Percentiles rank a stretch among this genome's conserved stretches.
phyloP scores from a whole-genome alignment of 2,888 invertebrate species.

The Caenorhabditis virilis region DNA sequence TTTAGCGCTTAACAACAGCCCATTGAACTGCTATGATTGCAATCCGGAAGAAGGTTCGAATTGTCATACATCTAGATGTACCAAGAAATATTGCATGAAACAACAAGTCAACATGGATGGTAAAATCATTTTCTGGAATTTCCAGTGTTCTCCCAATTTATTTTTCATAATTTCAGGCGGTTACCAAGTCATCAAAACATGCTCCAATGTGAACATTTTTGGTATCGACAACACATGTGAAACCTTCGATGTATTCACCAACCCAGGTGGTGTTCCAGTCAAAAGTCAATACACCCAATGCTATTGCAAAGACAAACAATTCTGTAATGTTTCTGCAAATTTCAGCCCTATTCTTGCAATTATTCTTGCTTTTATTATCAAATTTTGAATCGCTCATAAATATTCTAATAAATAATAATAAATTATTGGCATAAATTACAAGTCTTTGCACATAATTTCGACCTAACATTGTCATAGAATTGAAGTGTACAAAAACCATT shows the following conservation, averaged over 20 bases:
- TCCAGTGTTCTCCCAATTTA: no score
- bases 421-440: conserved; percentile 33
- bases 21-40: conserved; percentile 49
- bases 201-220: conserved; percentile 46
- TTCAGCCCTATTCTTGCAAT: not conserved
- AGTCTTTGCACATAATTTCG: conserved; percentile 37
- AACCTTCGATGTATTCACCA: conserved; percentile 35
- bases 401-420: not conserved
- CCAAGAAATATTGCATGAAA: conserved; percentile 52
- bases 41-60: conserved; percentile 36
- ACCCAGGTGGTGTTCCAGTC: conserved; percentile 42
- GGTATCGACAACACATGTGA: conserved; percentile 45
- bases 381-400: not conserved
- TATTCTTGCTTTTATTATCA: not conserved
- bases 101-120: conserved; percentile 34
- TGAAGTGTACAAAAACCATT: conserved; percentile 43
- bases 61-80: conserved; percentile 44
- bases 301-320: conserved; percentile 47
- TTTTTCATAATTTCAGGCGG: conserved; percentile 37
- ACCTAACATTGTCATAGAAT: conserved; percentile 29
- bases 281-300: conserved; percentile 38
- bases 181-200: conserved; percentile 40
- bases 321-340: conserved; percentile 27
- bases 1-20: conserved; percentile 37
- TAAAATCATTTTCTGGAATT: conserved; percentile 6